These are phyloP conservation scores for Epirrita christyi DNA, from an alignment of 2,888 invertebrate species.

Conservation along the genomic window DNA sequence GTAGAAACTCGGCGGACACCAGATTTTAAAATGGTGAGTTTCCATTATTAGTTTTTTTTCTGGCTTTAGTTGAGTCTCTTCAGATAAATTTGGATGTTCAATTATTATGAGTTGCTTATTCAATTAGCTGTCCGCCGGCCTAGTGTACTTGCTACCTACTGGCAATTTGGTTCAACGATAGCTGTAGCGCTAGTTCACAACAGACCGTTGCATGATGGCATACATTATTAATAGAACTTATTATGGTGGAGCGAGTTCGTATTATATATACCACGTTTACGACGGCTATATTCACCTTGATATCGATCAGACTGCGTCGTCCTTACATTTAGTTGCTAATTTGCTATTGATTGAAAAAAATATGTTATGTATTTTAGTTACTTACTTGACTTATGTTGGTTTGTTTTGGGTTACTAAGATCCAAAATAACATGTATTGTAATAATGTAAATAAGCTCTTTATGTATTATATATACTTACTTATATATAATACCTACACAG, in stretches of 20 bases:
- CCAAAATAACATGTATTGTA: neutral
- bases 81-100: conserved; percentile 5
- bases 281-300: conserved; percentile 64
- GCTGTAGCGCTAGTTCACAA: conserved; percentile 51
- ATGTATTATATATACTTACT: no score
- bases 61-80: conserved; percentile 36
- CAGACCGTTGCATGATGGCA: conserved; percentile 68
- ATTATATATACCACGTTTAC: conserved; percentile 60
- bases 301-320: conserved; percentile 58
- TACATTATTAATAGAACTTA: conserved; percentile 67
- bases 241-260: conserved; percentile 50
- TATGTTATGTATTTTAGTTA: neutral
- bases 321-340: conserved; percentile 14
- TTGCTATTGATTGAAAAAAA: conserved; percentile 2
- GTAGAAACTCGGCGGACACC: conserved; percentile 78
- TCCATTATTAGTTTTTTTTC: conserved; percentile 18
- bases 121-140: conserved; percentile 25
- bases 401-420: neutral
- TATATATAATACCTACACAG: no score
- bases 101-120: conserved; percentile 29
- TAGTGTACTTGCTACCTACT: conserved; percentile 24
- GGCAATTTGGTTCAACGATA: conserved; percentile 34
- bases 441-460: neutral
- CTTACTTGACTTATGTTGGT: no score
- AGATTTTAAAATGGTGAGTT: conserved; percentile 79